Evolutionary conservation across 1,140 invertebrate genomes (phyloP).

Genomic region (Chlorops oryzae): DNA sequence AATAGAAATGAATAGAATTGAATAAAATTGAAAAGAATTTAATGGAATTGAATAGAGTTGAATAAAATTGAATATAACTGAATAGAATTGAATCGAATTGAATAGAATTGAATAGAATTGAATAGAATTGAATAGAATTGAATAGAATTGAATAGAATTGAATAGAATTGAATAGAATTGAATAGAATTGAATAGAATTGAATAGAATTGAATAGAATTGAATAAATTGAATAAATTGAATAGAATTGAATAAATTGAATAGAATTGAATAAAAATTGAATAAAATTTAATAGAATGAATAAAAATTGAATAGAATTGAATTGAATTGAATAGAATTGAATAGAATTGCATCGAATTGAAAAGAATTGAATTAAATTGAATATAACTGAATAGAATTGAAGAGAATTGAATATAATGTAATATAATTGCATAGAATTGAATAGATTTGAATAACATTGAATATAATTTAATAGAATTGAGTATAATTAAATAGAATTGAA

Average conservation of each 20-base stretch:
- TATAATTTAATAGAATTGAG: conserved; percentile 3
- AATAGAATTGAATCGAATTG: conserved; percentile 7
- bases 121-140: conserved; percentile 6
- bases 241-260: conserved; percentile 3
- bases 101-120: conserved; percentile 6
- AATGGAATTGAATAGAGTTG: conserved; percentile 5
- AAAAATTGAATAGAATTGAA: conserved; percentile 5
- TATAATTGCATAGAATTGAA: conserved; percentile 5
- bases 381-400: conserved; percentile 4
- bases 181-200: conserved; percentile 6
- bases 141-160: conserved; percentile 6
- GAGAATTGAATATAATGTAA: conserved; percentile 3
- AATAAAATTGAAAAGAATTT: conserved; percentile 3
- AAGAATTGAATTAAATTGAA: conserved; percentile 5
- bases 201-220: conserved; percentile 6
- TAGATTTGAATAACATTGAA: background rate
- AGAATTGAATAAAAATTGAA: background rate
- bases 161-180: conserved; percentile 6
- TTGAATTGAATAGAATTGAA: conserved; percentile 7
- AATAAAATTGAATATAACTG: conserved; percentile 3
- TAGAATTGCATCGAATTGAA: conserved; percentile 5
- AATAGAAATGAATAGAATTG: conserved; percentile 5
- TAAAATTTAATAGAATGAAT: background rate
- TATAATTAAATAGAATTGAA: conserved; percentile 4
- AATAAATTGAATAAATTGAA: conserved; percentile 1